Percentiles rank a stretch among this genome's conserved stretches.
Evolutionary conservation across 1,140 invertebrate species (phyloP).

Genomic region (Dendrolimus punctatus): DNA sequence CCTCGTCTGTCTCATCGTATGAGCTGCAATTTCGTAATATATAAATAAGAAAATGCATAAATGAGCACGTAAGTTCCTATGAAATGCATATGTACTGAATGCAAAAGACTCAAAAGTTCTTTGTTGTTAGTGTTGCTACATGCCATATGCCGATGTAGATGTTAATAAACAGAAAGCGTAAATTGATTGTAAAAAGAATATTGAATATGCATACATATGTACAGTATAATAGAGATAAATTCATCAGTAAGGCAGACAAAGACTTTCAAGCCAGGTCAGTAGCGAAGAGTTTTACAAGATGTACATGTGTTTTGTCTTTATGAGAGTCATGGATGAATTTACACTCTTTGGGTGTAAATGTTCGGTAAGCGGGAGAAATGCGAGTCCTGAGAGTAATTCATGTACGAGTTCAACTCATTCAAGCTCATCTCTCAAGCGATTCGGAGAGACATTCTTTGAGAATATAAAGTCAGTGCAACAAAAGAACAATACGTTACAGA

Average conservation of each 20-base stretch:
- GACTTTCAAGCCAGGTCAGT: slow-evolving; percentile 29
- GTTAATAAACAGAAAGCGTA: slow-evolving; percentile 62
- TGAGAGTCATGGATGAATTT: too few relatives aligned
- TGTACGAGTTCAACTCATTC: slow-evolving; percentile 13
- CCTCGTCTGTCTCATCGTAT: slow-evolving; percentile 77
- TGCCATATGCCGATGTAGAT: slow-evolving; percentile 52
- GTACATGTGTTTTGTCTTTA: not conserved
- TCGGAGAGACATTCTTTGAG: slow-evolving; percentile 11
- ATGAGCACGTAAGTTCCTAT: not conserved
- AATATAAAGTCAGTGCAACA: slow-evolving; percentile 34
- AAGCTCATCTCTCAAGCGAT: slow-evolving; percentile 35
- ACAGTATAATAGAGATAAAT: slow-evolving; percentile 40
- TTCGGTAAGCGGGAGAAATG: slow-evolving; percentile 35
- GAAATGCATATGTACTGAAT: slow-evolving; percentile 61
- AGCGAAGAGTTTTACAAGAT: slow-evolving; percentile 8
- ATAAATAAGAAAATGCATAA: too few relatives aligned
- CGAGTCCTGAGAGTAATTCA: slow-evolving; percentile 34
- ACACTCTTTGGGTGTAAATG: slow-evolving; percentile 23
- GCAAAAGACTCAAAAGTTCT: slow-evolving; percentile 43
- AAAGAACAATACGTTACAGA: slow-evolving; percentile 42
- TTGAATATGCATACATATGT: slow-evolving; percentile 30
- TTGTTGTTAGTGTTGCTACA: slow-evolving; percentile 60
- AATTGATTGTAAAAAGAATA: slow-evolving; percentile 14
- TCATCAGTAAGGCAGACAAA: slow-evolving; percentile 70
- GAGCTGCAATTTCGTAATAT: slow-evolving; percentile 62